Base-by-base conservation (phyloP, 2,888 invertebrate species). In the Dusona sp. region DNA sequence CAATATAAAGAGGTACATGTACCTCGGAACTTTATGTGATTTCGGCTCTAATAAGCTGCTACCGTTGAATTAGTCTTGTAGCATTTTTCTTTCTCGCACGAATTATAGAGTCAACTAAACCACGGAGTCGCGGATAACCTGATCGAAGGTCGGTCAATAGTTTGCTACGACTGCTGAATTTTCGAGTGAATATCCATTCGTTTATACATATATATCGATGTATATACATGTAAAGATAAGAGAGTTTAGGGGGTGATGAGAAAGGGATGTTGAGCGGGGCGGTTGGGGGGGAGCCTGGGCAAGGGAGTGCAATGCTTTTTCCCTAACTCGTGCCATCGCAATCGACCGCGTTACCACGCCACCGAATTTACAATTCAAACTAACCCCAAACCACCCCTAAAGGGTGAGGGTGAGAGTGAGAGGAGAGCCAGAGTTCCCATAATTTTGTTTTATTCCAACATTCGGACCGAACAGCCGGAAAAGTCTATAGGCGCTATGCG, bases 321-420 rank as follows among this genome's bases (percentile, higher is more conserved):
- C 68, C 38, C 61, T 42, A 54, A 42, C 68, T 65, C 80, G 84
- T 67, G 68, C 68, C 84, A 84, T 80, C 73, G 79, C 79, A 67
- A 79, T 73, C 84, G 65, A 86, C 84, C 83, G 80, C 81, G 81
- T 82, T 82, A 78, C 80, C 84, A 73, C 86, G 72, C 79, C 79
- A 74, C 75, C 84, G 54, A 87, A 88, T 88, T 87, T 88, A 88
- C 88, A 88, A 88, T 88, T 88, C 88, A 87, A 88, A 88, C 87
- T 87, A 88, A 88, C 87, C 85, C 73, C 79, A 57, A 83, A 82
- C 85, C 72, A 68, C 61, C 54, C 29, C 42, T 13, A 19, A 2
- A 78, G 67, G 42, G 45, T 64, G 61, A 75, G 75, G 25, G 25
- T 4, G 29, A 42, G 54, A 25, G 42, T 25, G 54, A 38, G 73